Base-by-base conservation (phyloP, 2,113 vertebrate species). In the Zosterops lateralis region DNA sequence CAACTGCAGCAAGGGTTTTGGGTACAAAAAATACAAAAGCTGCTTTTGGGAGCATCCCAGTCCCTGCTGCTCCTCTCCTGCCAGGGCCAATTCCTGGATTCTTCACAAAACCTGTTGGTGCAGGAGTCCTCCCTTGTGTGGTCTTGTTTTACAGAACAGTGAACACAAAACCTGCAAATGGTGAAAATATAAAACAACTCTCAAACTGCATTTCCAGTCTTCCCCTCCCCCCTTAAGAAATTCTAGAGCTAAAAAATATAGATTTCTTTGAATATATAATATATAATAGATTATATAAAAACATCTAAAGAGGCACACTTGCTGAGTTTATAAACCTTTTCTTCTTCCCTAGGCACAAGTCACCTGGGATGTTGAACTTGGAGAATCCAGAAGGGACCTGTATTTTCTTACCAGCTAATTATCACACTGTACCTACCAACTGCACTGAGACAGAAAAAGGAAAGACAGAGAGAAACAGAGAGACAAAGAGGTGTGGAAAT, bases 341-440 rank as follows among this genome's bases (percentile, higher is more conserved):
- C 77, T 54, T 80, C 67, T 71, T 92, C 60, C 70, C 89, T 54
- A 65, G 86, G 93, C 66, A 84, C 40, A 50, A 90, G 51, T 92
- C 93, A 89, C 81, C 77, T 83, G 96, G 96, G 95, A 97, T 81
- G 81, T 66, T 95, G 62, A 84, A 95, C 87, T 19, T 3, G 34
- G 88, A 96, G 95, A 95, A 93, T 95, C 95, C 97, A 95, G 91
- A 79, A 73, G 94, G 97, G 97, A 96, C 83, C 70, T 97, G 84
- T 96, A 96, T 95, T 96, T 97, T 76, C 89, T 92, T 93, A 90
- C 92, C 88, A 92, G 57, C 95, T 97, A 97, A 98, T 97, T 97
- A 97, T 95, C 96, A 87, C 80, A 29, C 94, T 97, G 85, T 96
- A 94, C 84, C 89, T 95, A 96, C 96, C 83, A 93, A 90, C 91